Base-by-base conservation (phyloP, 2,888 invertebrate genomes). In the Sinotaia quadrata region DNA sequence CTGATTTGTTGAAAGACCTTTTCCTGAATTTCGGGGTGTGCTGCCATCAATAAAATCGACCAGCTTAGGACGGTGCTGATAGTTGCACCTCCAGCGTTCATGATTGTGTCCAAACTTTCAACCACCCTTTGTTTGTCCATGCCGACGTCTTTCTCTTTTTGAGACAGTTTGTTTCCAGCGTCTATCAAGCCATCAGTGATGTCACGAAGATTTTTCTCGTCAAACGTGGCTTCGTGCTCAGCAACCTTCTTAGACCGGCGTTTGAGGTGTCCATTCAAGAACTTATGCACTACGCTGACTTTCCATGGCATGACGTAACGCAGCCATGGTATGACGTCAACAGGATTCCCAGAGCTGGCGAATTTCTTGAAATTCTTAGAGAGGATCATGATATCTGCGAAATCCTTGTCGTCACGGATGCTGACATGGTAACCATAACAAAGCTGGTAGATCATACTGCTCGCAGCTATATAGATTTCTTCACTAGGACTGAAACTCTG, bases 1-100 rank as follows among this genome's bases (percentile, higher is more conserved):
- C 75, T 78, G 12, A 85, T 67, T 69, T 84, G 84, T 29, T 44
- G 47, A 33, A 78, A 77, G 4, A 82, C 71, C n/a, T 63, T 61
- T 31, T 62, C 29, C 54, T 77, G 81, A 31, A 75, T 67, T 2
- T 78, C 72, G 0, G 77, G 77, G 54, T 74, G 67, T 3, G 69
- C 68, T 15, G 70, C 69, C 74, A 80, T 68, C 58, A 72, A 75
- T 2, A 80, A 71, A 18, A 79, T 54, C 0, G 65, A 31, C 78
- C 79, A 82, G 8, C 62, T 36, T 10, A 81, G n/a, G 5, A 77
- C 66, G 5, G 66, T 67, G 18, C 75, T 67, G 4, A 78, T 70
- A 10, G 80, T 82, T 47, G 80, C 81, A 24, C 77, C 67, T 0
- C 83, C 82, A 57, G 80, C 81, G 31, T 75, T 77, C 10, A 80